Evolutionary conservation across 1,140 invertebrate genomes (phyloP).

Genomic region (Periplaneta americana): DNA sequence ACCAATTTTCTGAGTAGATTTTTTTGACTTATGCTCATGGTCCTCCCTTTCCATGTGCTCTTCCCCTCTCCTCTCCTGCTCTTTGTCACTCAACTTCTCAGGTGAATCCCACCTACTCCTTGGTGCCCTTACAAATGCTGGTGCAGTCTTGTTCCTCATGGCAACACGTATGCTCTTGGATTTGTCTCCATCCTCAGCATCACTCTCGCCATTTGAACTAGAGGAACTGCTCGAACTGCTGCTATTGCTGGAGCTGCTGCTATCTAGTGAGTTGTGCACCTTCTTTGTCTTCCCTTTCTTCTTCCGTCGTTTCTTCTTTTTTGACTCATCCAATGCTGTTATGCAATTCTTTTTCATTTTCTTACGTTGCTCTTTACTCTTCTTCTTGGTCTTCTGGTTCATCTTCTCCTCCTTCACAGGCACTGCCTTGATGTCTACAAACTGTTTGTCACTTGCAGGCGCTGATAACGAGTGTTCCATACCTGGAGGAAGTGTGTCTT

Average conservation of each 20-base stretch:
- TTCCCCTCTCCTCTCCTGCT: background rate
- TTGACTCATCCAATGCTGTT: background rate
- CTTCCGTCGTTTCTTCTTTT: slow-evolving; percentile 26
- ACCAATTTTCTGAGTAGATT: background rate
- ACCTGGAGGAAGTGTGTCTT: background rate
- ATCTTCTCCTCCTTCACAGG: background rate
- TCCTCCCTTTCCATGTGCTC: background rate
- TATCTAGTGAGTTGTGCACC: slow-evolving; percentile 28
- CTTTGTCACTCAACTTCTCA: slow-evolving; percentile 25
- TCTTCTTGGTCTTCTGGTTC: background rate
- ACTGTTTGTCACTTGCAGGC: background rate
- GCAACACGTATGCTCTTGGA: slow-evolving; percentile 57
- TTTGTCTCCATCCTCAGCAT: slow-evolving; percentile 44
- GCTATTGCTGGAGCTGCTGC: slow-evolving; percentile 33
- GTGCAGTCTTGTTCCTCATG: slow-evolving; percentile 54
- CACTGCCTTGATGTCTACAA: background rate
- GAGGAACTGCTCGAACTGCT: slow-evolving; percentile 34
- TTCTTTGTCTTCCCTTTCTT: slow-evolving; percentile 27
- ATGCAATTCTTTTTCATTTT: background rate
- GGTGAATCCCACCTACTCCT: slow-evolving; percentile 29
- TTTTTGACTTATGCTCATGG: background rate
- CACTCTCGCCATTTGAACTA: slow-evolving; percentile 42
- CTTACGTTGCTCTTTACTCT: background rate
- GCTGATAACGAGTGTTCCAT: background rate
- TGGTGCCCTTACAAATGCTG: slow-evolving; percentile 11